These are phyloP conservation scores for Smittia aterrima DNA, from an alignment of 2,888 invertebrate genomes.

Conservation along the genomic window DNA sequence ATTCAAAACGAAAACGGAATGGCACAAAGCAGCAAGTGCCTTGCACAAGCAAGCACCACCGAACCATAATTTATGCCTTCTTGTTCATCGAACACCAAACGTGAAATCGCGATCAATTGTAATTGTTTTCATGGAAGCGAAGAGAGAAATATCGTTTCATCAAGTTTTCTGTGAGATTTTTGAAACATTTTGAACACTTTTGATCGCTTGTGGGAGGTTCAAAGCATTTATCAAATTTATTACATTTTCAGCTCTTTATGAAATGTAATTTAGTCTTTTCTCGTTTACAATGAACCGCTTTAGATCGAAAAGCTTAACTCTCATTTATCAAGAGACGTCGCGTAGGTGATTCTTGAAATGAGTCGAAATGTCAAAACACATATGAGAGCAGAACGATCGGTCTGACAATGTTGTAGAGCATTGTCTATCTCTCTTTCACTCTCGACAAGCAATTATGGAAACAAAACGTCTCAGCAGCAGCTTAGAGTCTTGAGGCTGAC, in stretches of 20 bases:
- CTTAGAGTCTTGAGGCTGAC: no score
- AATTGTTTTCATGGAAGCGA: neutral
- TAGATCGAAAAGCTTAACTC: neutral
- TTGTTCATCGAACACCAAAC: neutral
- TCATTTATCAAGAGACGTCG: slow-evolving; percentile 14
- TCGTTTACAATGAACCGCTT: slow-evolving; percentile 14
- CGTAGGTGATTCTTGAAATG: slow-evolving; percentile 28
- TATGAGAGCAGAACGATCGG: neutral
- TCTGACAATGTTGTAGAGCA: neutral
- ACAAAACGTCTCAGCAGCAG: no score
- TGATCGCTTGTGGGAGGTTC: slow-evolving; percentile 26
- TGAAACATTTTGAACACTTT: slow-evolving; percentile 35
- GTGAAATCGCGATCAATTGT: slow-evolving; percentile 1
- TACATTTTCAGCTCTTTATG: neutral
- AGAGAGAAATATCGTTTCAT: slow-evolving; percentile 15
- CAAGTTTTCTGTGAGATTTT: slow-evolving; percentile 9
- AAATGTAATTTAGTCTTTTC: slow-evolving; percentile 11
- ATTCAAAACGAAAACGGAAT: neutral
- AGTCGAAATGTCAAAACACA: slow-evolving; percentile 32
- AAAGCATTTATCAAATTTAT: slow-evolving; percentile 38
- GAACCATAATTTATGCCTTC: slow-evolving; percentile 14
- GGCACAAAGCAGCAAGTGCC: slow-evolving; percentile 9
- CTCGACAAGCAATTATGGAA: neutral
- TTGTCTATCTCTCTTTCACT: neutral
- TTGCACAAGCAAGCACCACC: slow-evolving; percentile 1